Percentiles rank a stretch among this genome's conserved stretches.
phyloP scores from a whole-genome alignment of 2,888 invertebrate species.

The Resseliella maxima region DNA sequence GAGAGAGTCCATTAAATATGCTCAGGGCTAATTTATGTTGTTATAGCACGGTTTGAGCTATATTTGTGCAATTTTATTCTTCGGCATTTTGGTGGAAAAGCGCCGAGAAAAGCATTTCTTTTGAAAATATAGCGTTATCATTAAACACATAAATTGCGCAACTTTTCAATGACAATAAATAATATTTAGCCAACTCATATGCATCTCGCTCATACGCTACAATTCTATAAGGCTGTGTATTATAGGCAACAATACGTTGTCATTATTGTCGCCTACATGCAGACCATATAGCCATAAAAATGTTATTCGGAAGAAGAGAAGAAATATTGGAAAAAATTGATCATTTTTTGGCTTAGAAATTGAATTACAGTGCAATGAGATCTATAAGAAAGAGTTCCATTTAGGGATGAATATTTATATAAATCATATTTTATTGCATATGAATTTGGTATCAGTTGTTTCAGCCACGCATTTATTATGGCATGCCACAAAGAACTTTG shows the following conservation, averaged over 20 bases:
- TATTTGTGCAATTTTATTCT: not conserved
- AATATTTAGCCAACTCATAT: constrained; percentile 24
- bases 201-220: not conserved
- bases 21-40: constrained; percentile 1
- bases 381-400: not conserved
- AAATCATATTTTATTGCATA: not conserved
- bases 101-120: not conserved
- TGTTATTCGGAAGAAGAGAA: not conserved
- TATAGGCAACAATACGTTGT: too few species aligned
- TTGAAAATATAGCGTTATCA: constrained; percentile 7
- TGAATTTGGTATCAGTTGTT: not conserved
- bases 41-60: not conserved
- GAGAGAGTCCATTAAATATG: constrained; percentile 4
- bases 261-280: not conserved
- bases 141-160: constrained; percentile 1
- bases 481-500: too few species aligned
- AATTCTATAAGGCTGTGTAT: not conserved
- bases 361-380: not conserved
- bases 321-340: not conserved
- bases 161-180: constrained; percentile 53
- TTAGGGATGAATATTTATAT: not conserved
- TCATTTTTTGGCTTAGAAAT: constrained; percentile 17
- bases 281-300: not conserved
- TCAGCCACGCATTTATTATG: too few species aligned
- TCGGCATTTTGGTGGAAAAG: not conserved